Evolutionary conservation across 2,113 vertebrate species (phyloP), one percentile per base, ranked within the genome.

Genomic region (Xenopus borealis): DNA sequence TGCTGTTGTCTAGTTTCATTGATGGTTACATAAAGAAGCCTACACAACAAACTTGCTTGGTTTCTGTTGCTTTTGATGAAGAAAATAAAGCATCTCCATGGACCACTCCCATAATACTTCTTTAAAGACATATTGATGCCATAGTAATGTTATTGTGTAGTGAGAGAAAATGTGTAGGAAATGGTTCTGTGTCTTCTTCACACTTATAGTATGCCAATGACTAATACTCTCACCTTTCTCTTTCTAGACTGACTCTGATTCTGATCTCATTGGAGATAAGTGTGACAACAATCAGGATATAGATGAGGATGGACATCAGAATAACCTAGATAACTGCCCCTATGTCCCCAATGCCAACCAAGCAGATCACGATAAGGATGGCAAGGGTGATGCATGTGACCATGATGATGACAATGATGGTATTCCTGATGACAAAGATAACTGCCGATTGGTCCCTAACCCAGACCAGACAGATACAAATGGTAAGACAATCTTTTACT

Each of bases 351-450:
- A 99, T 23, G 91, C 97, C 72, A 99, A 99, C 88, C 97, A 99
- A 86, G 97, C 89, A 1, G 97, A 99, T 82, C 97, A 99, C 0
- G 97, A 99, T 80, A 98, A 98, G 75, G 97, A 99, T 20, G 97
- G 97, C 80, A 98, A 97, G 86, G 97, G 97, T 40, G 97, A 99
- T 9, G 97, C 94, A 79, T 99, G 97, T 52, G 97, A 99, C 86
- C 94, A 97, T 0, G 97, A 98, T n/a, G 97, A 99, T n/a, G 97
- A 99, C 84, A 98, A 99, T 5, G 97, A 99, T 3, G 97, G 96
- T 40, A 88, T 98, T 73, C 96, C 97, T n/a, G 97, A 99, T 75
- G 95, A 99, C 18, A 96, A 91, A 84, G 97, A 99, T 81, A 99
- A 99, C 85, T 99, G 97, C 78, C 87, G 97, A 76, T 84, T 99